phyloP scores from a whole-genome alignment of 2,888 invertebrate species.

The Ophioninae sp. region DNA sequence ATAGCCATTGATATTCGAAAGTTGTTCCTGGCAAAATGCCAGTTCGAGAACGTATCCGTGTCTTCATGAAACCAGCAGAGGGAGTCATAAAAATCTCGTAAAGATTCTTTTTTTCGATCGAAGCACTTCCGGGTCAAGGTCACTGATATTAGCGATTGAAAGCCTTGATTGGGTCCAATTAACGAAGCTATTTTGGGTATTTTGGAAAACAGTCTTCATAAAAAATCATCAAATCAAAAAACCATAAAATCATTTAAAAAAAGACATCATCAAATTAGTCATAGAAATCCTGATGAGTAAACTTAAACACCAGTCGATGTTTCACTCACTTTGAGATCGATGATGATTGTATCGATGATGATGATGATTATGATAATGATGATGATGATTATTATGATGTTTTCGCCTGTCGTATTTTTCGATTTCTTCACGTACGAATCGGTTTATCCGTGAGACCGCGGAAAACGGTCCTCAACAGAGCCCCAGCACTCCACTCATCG shows the following conservation, averaged over 20 bases:
- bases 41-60: conserved; percentile 9
- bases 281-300: too few relatives aligned
- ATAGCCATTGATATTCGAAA: neutral
- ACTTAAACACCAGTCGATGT: conserved; percentile 9
- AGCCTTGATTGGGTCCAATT: neutral
- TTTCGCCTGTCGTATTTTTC: neutral
- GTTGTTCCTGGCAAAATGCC: conserved; percentile 4
- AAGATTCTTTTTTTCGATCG: conserved; percentile 12
- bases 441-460: conserved; percentile 67
- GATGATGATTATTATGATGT: neutral
- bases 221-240: too few relatives aligned
- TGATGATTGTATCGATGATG: neutral
- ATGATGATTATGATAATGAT: neutral
- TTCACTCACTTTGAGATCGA: conserved; percentile 27
- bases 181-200: neutral
- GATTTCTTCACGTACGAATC: conserved; percentile 28
- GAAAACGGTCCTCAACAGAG: conserved; percentile 64
- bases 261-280: too few relatives aligned
- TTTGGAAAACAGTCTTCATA: neutral
- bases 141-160: neutral
- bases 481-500: conserved; percentile 76
- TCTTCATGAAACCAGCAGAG: conserved; percentile 1
- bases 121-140: conserved; percentile 40
- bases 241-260: too few relatives aligned
- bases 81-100: neutral